These are phyloP conservation scores for Polydrusus pterygomalis DNA, from an alignment of 2,888 invertebrate species.

Conservation along the genomic window DNA sequence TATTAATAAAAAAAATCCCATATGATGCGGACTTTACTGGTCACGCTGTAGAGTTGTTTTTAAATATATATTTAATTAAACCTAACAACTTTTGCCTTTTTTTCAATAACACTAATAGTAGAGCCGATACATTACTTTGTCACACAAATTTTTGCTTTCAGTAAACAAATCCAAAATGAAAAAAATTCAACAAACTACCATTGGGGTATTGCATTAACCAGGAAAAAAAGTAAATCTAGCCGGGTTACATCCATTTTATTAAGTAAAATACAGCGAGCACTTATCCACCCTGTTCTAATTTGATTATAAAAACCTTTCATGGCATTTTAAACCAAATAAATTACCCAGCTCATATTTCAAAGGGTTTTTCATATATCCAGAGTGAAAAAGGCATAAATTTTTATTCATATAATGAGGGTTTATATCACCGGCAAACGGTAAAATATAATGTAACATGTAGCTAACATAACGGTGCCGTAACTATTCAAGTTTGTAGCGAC, in stretches of 20 bases:
- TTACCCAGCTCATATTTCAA: constrained; percentile 43
- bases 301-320: constrained; percentile 39
- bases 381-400: constrained; percentile 54
- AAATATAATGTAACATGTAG: constrained; percentile 57
- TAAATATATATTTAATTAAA: no score
- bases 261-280: constrained; percentile 6
- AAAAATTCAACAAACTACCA: no score
- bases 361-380: constrained; percentile 45
- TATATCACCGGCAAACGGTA: constrained; percentile 54
- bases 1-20: no score
- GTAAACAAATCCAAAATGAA: no score
- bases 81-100: no score
- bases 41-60: no score
- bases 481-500: constrained; percentile 65
- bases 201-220: no score
- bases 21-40: no score
- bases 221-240: no score
- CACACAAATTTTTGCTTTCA: no score
- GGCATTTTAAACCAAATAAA: constrained; percentile 49
- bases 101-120: no score
- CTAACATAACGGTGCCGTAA: constrained; percentile 61
- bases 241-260: constrained; percentile 3
- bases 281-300: constrained; percentile 19
- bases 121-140: no score
- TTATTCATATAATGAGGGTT: constrained; percentile 54